Evolutionary conservation across 2,113 vertebrate species (phyloP).

Genomic region (Bambusicola thoracicus): DNA sequence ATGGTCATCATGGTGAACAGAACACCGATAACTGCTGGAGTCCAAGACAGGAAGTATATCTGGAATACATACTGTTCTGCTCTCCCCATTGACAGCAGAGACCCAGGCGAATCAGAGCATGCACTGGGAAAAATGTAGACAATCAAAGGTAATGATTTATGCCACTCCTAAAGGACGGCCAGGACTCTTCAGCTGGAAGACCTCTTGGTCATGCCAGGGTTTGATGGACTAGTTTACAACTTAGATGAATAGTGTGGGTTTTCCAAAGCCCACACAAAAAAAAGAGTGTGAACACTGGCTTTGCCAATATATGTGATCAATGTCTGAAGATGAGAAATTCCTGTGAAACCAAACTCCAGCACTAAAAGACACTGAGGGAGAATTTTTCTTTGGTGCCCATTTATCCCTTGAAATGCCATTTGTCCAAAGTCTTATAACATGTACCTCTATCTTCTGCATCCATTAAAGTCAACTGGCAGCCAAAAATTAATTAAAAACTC

Average conservation of each 20-base stretch:
- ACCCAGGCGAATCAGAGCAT: not conserved
- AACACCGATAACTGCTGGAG: not conserved
- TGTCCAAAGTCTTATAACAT: not conserved
- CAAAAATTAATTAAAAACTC: not conserved
- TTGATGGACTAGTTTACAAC: not conserved
- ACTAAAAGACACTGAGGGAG: not conserved
- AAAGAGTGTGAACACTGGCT: not conserved
- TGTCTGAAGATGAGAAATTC: not conserved
- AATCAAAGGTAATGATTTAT: not conserved
- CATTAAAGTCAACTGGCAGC: not conserved
- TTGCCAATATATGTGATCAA: not conserved
- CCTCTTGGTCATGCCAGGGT: not conserved
- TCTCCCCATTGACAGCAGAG: rapidly evolving
- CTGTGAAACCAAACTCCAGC: not conserved
- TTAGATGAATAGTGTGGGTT: not conserved
- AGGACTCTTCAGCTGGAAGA: not conserved
- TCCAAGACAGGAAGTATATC: rapidly evolving
- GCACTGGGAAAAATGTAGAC: not conserved
- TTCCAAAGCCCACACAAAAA: not conserved
- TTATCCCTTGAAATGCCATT: not conserved
- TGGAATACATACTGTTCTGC: not conserved
- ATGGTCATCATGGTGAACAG: not conserved
- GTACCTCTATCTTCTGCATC: not conserved
- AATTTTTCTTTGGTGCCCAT: not conserved
- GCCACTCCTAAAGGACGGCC: not conserved